Evolutionary conservation across 2,113 vertebrate species (phyloP), one percentile per base, ranked within the genome.

Genomic region (Otus sunia): DNA sequence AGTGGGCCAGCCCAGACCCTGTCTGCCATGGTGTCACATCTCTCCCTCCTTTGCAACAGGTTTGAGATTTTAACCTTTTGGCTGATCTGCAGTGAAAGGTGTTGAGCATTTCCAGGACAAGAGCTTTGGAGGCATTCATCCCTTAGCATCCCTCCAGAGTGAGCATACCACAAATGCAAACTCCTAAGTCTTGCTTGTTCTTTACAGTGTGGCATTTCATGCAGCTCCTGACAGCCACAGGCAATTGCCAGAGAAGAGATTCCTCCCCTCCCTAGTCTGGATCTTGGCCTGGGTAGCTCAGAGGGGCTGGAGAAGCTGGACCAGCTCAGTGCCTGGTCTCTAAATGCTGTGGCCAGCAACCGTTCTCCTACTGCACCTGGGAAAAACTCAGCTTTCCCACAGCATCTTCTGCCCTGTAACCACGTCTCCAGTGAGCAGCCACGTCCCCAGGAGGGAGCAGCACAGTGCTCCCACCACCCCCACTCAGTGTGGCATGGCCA

Each of bases 71-170:
- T 52, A 43, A 21, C 36, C 56, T 41, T n/a, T 30, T 21, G 29
- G 17, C 32, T 67, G 47, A 20, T 25, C 23, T n/a, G n/a, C 47
- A 22, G 39, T 4, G 18, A 45, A 58, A 52, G 23, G 34, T 39
- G 15, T 21, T 5, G 55, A 32, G 37, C 0, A 2, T 27, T 55
- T 16, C 45, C 64, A 27, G 55, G 63, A 56, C 0, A 0, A n/a
- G 49, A 27, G 41, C 25, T 43, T 11, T 19, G 36, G 36, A 56
- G 43, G 11, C 6, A 1, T 9, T 30, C 49, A 10, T 16, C 27
- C 34, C 27, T 47, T 47, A 30, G 47, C 47, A 18, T 27, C 66
- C 43, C 26, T 50, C 43, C 58, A 14, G 56, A 37, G 27, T 3
- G 6, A 50, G 15, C 18, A 3, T 2, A 12, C 20, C 14, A 27